Percentiles rank a stretch among this genome's conserved stretches.
Evolutionary conservation across 2,888 invertebrate species (phyloP).

Genomic region (Troides helena): DNA sequence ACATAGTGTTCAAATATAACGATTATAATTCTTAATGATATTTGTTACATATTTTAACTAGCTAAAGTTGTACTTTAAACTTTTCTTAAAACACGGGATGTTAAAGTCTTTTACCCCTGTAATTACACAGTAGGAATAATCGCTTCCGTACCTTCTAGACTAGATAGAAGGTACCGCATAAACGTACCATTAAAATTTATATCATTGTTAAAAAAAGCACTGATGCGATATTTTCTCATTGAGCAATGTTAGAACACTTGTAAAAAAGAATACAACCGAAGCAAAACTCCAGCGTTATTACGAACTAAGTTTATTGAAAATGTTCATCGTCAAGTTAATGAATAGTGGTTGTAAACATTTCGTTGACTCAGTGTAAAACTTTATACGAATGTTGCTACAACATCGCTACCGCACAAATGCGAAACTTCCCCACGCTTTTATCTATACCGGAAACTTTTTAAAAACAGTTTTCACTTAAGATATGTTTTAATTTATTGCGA

Average conservation of each 20-base stretch:
- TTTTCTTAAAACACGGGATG: no score
- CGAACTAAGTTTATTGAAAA: constrained; percentile 1
- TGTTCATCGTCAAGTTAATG: constrained; percentile 4
- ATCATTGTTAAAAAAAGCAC: background rate
- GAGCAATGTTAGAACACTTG: background rate
- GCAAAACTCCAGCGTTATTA: background rate
- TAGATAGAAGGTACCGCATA: no score
- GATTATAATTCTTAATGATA: no score
- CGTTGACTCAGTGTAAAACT: constrained; percentile 16
- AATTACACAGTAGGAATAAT: no score
- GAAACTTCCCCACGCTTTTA: background rate
- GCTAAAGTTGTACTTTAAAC: no score
- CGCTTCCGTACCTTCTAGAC: no score
- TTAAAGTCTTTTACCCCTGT: no score
- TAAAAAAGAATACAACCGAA: background rate
- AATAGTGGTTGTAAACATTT: constrained; percentile 13
- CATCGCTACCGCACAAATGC: background rate
- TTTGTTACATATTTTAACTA: no score
- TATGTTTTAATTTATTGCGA: background rate
- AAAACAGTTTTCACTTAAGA: background rate
- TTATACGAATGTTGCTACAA: constrained; percentile 5
- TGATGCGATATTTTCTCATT: background rate
- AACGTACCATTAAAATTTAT: background rate
- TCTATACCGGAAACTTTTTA: background rate
- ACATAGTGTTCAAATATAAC: no score